These are phyloP conservation scores for Choreutis nemorana DNA, from an alignment of 2,888 invertebrate genomes.

Conservation along the genomic window DNA sequence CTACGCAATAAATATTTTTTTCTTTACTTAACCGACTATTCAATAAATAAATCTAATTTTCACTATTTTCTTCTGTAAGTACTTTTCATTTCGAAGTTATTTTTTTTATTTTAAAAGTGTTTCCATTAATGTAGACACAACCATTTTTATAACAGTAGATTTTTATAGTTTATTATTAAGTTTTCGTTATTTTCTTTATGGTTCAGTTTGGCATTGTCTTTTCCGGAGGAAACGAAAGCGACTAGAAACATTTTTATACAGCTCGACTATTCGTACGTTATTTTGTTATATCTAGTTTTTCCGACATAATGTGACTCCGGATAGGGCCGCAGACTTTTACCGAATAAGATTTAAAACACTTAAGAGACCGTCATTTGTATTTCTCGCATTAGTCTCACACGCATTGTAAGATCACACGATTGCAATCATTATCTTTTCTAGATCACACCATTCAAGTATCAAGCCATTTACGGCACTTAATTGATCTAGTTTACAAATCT, in stretches of 20 bases:
- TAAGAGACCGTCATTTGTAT: background rate
- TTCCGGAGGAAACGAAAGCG: constrained; percentile 21
- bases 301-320: background rate
- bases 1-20: constrained; percentile 62
- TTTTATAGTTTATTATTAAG: background rate
- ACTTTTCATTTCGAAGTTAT: constrained; percentile 42
- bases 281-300: background rate
- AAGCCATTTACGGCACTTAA: too few relatives aligned
- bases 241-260: constrained; percentile 26
- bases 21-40: constrained; percentile 45
- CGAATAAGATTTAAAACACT: background rate
- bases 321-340: constrained; percentile 1
- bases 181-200: constrained; percentile 14
- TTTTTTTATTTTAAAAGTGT: constrained; percentile 39
- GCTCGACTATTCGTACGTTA: constrained; percentile 5
- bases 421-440: too few relatives aligned
- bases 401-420: too few relatives aligned
- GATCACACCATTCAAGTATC: too few relatives aligned
- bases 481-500: too few relatives aligned
- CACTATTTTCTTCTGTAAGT: too few relatives aligned
- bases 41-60: constrained; percentile 59
- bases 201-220: constrained; percentile 52
- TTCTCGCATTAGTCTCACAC: background rate
- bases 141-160: constrained; percentile 51
- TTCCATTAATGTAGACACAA: constrained; percentile 61